Evolutionary conservation across 92 coral and sea anemone species (phyloP).

Genomic region (Parazoanthus darwini): DNA sequence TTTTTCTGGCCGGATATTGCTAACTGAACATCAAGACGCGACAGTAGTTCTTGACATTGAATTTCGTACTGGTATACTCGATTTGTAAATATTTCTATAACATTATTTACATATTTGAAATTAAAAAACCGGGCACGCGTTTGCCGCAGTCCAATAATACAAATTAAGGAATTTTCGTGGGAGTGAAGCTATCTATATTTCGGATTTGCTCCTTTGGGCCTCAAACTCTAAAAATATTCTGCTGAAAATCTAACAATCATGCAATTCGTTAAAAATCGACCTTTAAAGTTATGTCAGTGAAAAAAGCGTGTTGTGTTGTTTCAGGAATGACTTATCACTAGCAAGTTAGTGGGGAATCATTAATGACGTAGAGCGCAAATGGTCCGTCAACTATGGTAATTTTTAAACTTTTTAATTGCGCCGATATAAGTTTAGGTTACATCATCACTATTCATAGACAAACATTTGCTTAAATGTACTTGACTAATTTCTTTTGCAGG

Average conservation of each 20-base stretch:
- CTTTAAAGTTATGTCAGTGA: not conserved
- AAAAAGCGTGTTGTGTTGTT: too few relatives aligned
- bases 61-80: not conserved
- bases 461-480: not conserved
- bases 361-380: not conserved
- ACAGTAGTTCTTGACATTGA: not conserved
- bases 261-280: not conserved
- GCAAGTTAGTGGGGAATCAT: not conserved
- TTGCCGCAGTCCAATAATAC: too few relatives aligned
- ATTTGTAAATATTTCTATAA: too few relatives aligned
- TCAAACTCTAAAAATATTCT: not conserved
- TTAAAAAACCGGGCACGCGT: too few relatives aligned
- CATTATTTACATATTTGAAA: not conserved
- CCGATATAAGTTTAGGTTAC: not conserved
- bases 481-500: not conserved
- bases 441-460: not conserved
- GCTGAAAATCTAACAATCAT: too few relatives aligned
- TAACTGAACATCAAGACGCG: not conserved
- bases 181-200: not conserved
- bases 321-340: not conserved
- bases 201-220: not conserved
- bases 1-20: too few relatives aligned
- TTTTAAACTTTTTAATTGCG: not conserved
- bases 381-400: not conserved
- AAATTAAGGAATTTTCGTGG: not conserved